These are phyloP conservation scores for Hirundichthys speculiger DNA, from an alignment of 2,113 vertebrate genomes.

Conservation along the genomic window DNA sequence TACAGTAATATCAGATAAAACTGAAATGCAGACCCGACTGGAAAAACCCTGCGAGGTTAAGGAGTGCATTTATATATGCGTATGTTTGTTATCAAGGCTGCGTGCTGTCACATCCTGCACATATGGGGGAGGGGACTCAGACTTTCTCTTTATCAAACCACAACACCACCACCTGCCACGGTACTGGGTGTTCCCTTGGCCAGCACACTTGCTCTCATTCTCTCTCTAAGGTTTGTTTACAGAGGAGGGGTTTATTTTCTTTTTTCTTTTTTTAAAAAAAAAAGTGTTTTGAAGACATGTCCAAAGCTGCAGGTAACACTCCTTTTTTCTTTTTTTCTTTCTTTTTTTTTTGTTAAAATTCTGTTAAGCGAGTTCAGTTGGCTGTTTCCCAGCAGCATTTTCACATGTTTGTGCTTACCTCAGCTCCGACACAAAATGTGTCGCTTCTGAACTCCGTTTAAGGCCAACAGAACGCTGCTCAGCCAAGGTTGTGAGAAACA, in stretches of 20 bases:
- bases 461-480: slow-evolving; percentile 1
- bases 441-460: slow-evolving; percentile 33
- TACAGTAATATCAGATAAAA: too few relatives aligned
- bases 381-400: slow-evolving; percentile 33
- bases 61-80: slow-evolving; percentile 22
- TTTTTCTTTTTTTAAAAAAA: too few relatives aligned
- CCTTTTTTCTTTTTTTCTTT: not conserved
- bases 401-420: slow-evolving; percentile 48
- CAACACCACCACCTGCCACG: slow-evolving; percentile 67
- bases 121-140: slow-evolving; percentile 42
- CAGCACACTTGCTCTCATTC: not conserved
- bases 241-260: too few relatives aligned
- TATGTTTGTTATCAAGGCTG: slow-evolving; percentile 53
- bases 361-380: slow-evolving; percentile 30
- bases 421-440: slow-evolving; percentile 45
- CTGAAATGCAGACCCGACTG: too few relatives aligned
- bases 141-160: slow-evolving; percentile 69
- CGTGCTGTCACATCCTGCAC: slow-evolving; percentile 38
- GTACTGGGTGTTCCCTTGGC: slow-evolving; percentile 53
- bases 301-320: not conserved
- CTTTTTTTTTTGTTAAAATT: not conserved
- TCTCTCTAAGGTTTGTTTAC: slow-evolving; percentile 9
- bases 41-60: slow-evolving; percentile 24
- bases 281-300: slow-evolving; percentile 6
- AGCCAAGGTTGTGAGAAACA: slow-evolving; percentile 26